Evolutionary conservation across 2,113 vertebrate species (phyloP), one percentile per base, ranked within the genome.

Genomic region (Gopherus flavomarginatus): DNA sequence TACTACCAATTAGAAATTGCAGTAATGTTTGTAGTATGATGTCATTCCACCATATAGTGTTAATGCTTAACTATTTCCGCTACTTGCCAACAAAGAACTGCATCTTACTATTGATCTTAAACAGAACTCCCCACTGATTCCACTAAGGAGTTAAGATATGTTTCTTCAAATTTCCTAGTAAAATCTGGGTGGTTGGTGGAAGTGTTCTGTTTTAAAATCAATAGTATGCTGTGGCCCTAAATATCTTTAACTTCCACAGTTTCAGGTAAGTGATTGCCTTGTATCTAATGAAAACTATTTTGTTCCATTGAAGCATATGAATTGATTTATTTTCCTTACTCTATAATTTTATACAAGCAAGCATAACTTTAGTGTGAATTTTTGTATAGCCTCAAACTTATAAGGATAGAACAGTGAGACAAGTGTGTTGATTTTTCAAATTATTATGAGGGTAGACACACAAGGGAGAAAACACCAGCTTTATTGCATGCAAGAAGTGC

Each of bases 191-290:
- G 1, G 3, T 22, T 50, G n/a, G 44, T 75, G 2, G n/a, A 38
- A 2, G 1, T 14, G 2, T 81, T 69, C 50, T 21, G 29, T 69
- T 75, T 80, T 56, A 62, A 82, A 86, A 65, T 83, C 16, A 29
- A 6, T 88, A 49, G 10, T 1, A 21, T 0, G 0, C 3, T 85
- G 0, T 77, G 11, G 5, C 1, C 17, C 12, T 5, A 35, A 65
- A 69, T 9, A 2, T 83, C 13, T 69, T 38, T 57, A 69, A 9
- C 26, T 85, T 9, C 19, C 81, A 38, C 86, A 29, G 44, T 0
- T 0, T 80, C 0, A 3, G 59, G 3, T 29, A 59, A 85, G 54
- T 72, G 31, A 42, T 4, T 77, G 19, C 27, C 62, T 1, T 54
- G 56, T 35, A 26, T 38, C 2, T 3, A 21, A 2, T 50, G 92